Evolutionary conservation across 2,888 invertebrate genomes (phyloP).

Genomic region (Leptopterna dolabrata): DNA sequence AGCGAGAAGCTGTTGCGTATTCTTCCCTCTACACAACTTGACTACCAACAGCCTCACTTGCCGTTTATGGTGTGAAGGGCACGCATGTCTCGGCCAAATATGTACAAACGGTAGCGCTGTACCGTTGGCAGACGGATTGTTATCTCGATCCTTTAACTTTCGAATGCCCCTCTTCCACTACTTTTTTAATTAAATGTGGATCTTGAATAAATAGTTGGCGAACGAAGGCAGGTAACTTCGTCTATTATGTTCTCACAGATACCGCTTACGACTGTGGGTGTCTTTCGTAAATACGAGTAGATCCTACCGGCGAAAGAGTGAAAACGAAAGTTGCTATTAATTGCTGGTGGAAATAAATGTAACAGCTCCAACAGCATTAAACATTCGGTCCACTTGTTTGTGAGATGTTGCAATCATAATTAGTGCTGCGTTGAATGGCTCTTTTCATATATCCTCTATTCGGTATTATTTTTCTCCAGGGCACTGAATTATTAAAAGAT

Average conservation of each 20-base stretch:
- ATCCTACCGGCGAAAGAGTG: too few relatives aligned
- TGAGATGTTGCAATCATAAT: too few relatives aligned
- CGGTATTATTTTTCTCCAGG: too few relatives aligned
- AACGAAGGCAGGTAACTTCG: neutral
- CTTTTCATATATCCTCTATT: too few relatives aligned
- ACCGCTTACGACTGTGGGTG: neutral
- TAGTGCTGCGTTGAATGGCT: too few relatives aligned
- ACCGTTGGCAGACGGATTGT: neutral
- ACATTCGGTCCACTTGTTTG: too few relatives aligned
- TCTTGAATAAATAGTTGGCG: neutral
- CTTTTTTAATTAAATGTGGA: neutral
- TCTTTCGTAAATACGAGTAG: neutral
- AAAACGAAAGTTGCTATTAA: too few relatives aligned
- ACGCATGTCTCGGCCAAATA: conserved; percentile 17
- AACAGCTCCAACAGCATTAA: too few relatives aligned
- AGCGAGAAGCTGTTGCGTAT: neutral
- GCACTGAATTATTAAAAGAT: too few relatives aligned
- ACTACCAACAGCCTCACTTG: neutral
- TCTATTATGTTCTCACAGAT: neutral
- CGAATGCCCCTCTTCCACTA: neutral
- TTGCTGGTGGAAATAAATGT: too few relatives aligned
- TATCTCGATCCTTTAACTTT: neutral
- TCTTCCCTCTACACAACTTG: neutral
- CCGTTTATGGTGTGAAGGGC: neutral
- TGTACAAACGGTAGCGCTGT: neutral